Evolutionary conservation across 2,797 vertebrate genomes (phyloP).

Genomic region (Siniperca undulata): DNA sequence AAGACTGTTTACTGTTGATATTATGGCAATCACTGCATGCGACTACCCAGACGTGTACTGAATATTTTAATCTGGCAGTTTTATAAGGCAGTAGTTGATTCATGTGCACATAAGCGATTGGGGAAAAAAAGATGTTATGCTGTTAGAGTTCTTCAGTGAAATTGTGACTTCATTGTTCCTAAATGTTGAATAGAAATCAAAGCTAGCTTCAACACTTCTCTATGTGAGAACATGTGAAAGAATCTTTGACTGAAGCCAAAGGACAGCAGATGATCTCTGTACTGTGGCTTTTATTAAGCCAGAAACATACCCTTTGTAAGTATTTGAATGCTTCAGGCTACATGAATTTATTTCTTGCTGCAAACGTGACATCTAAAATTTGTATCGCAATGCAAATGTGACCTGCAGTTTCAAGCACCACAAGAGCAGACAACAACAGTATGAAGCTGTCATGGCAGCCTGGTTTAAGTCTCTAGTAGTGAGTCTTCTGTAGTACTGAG

Average conservation of each 20-base stretch:
- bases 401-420: constrained; percentile 21
- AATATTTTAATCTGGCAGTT: constrained; percentile 40
- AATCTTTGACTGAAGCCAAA: not conserved
- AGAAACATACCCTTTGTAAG: constrained; percentile 7
- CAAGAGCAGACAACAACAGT: constrained; percentile 7
- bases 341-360: constrained; percentile 12
- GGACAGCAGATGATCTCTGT: not conserved
- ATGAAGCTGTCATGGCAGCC: constrained; percentile 14
- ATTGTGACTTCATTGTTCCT: constrained; percentile 4
- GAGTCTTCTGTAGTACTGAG: not conserved
- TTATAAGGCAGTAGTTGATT: constrained; percentile 24
- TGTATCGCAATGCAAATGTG: constrained; percentile 10
- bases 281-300: not conserved
- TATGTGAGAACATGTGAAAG: not conserved
- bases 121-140: not conserved
- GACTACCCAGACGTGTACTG: constrained; percentile 3
- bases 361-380: constrained; percentile 6
- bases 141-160: not conserved
- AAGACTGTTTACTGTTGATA: constrained; percentile 24
- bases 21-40: not conserved
- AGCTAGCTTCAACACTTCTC: not conserved
- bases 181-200: constrained; percentile 22
- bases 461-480: not conserved
- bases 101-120: constrained; percentile 1
- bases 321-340: constrained; percentile 13